A percentile compares a stretch with the other conserved stretches of the same genome.
Evolutionary conservation across 2,113 vertebrate species (phyloP).

Genomic region (Macrotis lagotis): DNA sequence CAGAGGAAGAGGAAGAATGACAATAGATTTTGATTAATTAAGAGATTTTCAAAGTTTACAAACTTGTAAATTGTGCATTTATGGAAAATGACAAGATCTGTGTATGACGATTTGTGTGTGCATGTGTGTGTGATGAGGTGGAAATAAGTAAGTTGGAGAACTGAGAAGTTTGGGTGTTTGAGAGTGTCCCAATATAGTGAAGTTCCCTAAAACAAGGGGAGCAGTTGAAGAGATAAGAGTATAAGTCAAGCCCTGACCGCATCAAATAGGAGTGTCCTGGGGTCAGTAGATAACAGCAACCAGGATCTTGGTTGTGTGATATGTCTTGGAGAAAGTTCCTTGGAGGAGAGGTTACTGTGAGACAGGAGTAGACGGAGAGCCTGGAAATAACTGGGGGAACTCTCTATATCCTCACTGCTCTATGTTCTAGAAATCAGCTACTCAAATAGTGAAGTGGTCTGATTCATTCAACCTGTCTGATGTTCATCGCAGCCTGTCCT

Average conservation of each 20-base stretch:
- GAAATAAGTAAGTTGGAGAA: not conserved
- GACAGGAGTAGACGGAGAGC: not conserved
- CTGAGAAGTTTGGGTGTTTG: not conserved
- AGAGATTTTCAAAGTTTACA: too few species aligned
- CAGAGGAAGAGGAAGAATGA: too few species aligned
- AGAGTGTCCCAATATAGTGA: not conserved
- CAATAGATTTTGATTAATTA: too few species aligned
- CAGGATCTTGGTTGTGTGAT: not conserved
- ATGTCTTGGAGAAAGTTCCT: not conserved
- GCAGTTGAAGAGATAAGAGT: not conserved
- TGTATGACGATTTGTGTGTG: too few species aligned
- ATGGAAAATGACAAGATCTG: too few species aligned
- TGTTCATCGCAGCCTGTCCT: accelerated
- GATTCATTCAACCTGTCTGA: not conserved
- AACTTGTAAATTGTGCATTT: too few species aligned
- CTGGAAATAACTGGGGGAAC: not conserved
- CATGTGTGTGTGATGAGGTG: not conserved
- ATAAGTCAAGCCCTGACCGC: not conserved
- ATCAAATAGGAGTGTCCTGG: not conserved
- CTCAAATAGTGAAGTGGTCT: not conserved
- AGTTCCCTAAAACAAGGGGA: too few species aligned
- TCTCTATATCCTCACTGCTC: not conserved
- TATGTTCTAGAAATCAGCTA: not conserved
- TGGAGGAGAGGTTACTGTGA: not conserved
- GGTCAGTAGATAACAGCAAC: too few species aligned